These are phyloP conservation scores for Bruchidius siliquastri DNA, from an alignment of 2,888 invertebrate species.

Conservation along the genomic window DNA sequence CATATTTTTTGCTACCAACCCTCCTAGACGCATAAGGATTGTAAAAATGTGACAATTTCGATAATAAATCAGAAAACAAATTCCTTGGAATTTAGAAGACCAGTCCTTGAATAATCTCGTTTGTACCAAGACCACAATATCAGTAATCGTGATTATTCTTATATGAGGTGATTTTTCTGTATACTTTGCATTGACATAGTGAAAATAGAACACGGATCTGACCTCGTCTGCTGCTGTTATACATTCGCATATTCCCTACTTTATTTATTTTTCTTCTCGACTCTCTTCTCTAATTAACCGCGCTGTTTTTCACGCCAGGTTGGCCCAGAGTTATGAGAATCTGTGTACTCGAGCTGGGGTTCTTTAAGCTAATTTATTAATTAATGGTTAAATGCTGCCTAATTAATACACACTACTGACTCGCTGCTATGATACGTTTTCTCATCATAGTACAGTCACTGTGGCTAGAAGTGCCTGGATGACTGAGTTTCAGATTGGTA, in stretches of 20 bases:
- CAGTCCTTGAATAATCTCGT: too few species aligned
- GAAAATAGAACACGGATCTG: background rate
- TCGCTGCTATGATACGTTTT: background rate
- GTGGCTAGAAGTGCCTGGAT: background rate
- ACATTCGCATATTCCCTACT: background rate
- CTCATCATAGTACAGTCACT: background rate
- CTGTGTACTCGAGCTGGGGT: background rate
- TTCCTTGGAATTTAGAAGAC: too few species aligned
- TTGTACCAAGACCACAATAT: too few species aligned
- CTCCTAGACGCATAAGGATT: too few species aligned
- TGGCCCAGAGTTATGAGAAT: slow-evolving; percentile 13
- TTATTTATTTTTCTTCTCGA: background rate
- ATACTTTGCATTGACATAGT: too few species aligned
- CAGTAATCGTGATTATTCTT: too few species aligned
- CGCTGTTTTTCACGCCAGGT: background rate
- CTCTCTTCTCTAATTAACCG: background rate
- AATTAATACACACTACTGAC: slow-evolving; percentile 6
- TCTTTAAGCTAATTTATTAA: slow-evolving; percentile 15
- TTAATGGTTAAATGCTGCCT: slow-evolving; percentile 14
- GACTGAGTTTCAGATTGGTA: too few species aligned
- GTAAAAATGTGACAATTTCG: too few species aligned
- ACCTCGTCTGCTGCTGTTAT: background rate
- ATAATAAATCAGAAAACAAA: too few species aligned
- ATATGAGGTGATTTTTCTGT: too few species aligned
- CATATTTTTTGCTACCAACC: too few species aligned